Conservation (phyloP, 2,113 vertebrate species). For the Pitta sordida region DNA sequence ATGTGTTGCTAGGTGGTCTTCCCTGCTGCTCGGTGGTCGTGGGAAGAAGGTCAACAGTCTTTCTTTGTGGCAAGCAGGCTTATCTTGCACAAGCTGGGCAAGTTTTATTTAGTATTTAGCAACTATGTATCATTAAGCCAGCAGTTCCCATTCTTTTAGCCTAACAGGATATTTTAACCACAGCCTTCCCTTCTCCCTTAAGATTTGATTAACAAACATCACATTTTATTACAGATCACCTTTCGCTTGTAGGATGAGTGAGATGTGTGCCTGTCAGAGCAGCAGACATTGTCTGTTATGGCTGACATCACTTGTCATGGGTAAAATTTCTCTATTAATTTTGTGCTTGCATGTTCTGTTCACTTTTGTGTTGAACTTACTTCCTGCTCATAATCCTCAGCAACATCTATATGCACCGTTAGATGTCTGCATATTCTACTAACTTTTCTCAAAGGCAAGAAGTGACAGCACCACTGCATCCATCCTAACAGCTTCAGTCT, state of each 20-base stretch:
- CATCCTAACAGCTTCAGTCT: slow-evolving; percentile 11
- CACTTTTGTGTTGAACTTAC: neutral
- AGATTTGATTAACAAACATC: too few relatives aligned
- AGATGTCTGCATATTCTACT: neutral
- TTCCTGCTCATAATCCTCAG: neutral
- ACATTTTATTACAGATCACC: too few relatives aligned
- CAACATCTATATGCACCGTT: neutral
- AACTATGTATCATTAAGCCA: too few relatives aligned
- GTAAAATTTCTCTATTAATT: neutral
- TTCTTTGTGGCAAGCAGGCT: too few relatives aligned
- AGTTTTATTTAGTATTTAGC: too few relatives aligned
- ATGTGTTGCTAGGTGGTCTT: too few relatives aligned
- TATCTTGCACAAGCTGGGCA: too few relatives aligned
- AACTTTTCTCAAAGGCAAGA: slow-evolving; percentile 44
- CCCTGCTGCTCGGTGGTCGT: too few relatives aligned
- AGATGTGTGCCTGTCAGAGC: neutral
- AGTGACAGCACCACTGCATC: neutral
- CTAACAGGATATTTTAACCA: too few relatives aligned
- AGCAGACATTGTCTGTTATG: accelerated
- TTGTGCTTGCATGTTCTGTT: neutral
- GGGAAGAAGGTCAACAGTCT: too few relatives aligned
- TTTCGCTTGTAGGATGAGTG: neutral
- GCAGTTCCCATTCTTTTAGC: too few relatives aligned
- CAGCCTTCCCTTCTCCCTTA: too few relatives aligned
- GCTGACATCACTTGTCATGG: neutral